phyloP scores from a whole-genome alignment of 2,888 invertebrate genomes.

The Nipponacmea schrenckii region DNA sequence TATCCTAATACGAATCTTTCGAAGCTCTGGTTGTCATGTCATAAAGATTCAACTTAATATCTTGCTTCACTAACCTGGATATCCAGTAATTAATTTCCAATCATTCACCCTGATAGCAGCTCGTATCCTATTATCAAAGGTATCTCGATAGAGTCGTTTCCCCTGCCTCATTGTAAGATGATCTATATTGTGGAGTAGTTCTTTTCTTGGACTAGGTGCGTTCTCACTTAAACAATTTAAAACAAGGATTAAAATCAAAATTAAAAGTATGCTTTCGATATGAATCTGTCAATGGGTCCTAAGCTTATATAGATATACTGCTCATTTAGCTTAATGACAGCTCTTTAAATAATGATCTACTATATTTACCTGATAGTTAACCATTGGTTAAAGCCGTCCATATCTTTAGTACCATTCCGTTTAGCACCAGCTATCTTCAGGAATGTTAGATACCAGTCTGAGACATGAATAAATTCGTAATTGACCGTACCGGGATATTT shows the following conservation, averaged over 20 bases:
- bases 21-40: too few species aligned
- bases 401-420: conserved; percentile 51
- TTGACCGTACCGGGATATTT: conserved; percentile 30
- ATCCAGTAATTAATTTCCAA: conserved; percentile 63
- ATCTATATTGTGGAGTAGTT: conserved; percentile 86
- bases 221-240: conserved; percentile 33
- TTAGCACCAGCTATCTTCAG: conserved; percentile 54
- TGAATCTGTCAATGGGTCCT: too few species aligned
- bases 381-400: conserved; percentile 64
- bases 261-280: background rate
- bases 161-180: conserved; percentile 46
- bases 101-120: conserved; percentile 60
- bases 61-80: conserved; percentile 56
- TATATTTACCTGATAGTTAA: conserved; percentile 54
- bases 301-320: too few species aligned
- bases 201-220: conserved; percentile 42
- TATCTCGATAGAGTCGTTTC: conserved; percentile 32
- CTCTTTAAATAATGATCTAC: too few species aligned
- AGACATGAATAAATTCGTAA: conserved; percentile 58
- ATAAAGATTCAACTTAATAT: too few species aligned
- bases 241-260: background rate
- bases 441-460: conserved; percentile 65
- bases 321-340: too few species aligned
- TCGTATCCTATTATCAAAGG: conserved; percentile 55
- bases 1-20: too few species aligned